A percentile compares a stretch with the other conserved stretches of the same genome.
Conservation (phyloP, 1,140 invertebrate genomes). For the Latrodectus geometricus region DNA sequence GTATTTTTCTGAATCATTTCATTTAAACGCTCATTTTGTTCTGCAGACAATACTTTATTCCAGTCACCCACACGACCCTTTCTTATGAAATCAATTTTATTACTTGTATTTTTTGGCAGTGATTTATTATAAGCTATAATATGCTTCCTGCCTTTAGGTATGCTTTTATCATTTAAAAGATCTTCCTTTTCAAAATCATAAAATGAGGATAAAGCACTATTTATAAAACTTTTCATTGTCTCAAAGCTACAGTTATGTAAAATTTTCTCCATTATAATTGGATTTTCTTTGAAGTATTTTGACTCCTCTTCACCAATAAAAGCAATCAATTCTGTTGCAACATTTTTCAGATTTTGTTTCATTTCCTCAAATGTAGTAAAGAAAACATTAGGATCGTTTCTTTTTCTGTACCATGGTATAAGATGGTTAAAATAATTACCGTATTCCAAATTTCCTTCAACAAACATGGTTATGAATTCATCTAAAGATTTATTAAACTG, state of each 20-base stretch:
- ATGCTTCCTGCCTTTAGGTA: constrained; percentile 45
- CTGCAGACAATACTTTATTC: neutral
- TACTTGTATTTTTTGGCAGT: neutral
- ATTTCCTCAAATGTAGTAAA: constrained; percentile 67
- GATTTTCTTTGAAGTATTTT: constrained; percentile 30
- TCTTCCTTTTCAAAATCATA: neutral
- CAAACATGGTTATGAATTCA: constrained; percentile 67
- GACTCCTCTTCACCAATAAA: constrained; percentile 48
- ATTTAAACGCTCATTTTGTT: constrained; percentile 27
- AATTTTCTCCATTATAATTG: constrained; percentile 25
- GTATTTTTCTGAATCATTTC: constrained; percentile 12
- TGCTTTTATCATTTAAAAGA: neutral
- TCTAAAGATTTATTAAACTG: constrained; percentile 71
- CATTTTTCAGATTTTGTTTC: constrained; percentile 40
- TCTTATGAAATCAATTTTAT: constrained; percentile 16
- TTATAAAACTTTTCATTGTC: constrained; percentile 35
- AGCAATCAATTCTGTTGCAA: constrained; percentile 50
- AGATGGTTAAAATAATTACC: constrained; percentile 70
- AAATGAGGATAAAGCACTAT: constrained; percentile 5
- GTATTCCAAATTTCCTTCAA: constrained; percentile 67
- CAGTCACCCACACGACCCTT: constrained; percentile 7
- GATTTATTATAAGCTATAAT: constrained; percentile 4
- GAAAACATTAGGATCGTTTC: constrained; percentile 66
- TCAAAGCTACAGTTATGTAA: constrained; percentile 43
- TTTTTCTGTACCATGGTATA: constrained; percentile 66